Evolutionary conservation across 2,888 invertebrate genomes (phyloP).

Genomic region (Dendrolimus pini): DNA sequence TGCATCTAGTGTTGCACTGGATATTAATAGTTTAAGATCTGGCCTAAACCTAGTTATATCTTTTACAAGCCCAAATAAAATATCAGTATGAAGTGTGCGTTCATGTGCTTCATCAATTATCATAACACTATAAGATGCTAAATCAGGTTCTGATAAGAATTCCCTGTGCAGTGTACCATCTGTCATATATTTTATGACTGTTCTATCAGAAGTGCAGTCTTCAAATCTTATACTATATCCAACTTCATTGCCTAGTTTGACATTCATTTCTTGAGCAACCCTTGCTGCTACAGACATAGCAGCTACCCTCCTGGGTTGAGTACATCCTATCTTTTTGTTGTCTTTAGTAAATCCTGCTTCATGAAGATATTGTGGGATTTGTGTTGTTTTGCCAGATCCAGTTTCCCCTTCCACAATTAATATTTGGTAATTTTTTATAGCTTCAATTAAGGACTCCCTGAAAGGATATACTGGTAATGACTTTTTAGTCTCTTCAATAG

Average conservation of each 20-base stretch:
- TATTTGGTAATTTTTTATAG: slow-evolving; percentile 92
- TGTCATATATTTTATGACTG: slow-evolving; percentile 98
- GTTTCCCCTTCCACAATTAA: slow-evolving; percentile 99
- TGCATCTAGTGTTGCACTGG: slow-evolving; percentile 98
- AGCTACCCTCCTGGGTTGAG: slow-evolving; percentile 97
- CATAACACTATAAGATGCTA: slow-evolving; percentile 97
- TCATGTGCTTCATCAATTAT: slow-evolving; percentile 99
- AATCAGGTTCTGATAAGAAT: slow-evolving; percentile 97
- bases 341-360: slow-evolving; percentile 93
- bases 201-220: slow-evolving; percentile 98
- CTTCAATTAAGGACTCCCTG: slow-evolving; percentile 89
- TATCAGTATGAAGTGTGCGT: slow-evolving; percentile 97
- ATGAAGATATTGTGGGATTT: slow-evolving; percentile 98
- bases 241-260: slow-evolving; percentile 95
- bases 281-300: slow-evolving; percentile 99
- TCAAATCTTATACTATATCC: slow-evolving; percentile 97
- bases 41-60: slow-evolving; percentile 95
- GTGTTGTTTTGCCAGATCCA: slow-evolving; percentile 99
- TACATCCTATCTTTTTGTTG: slow-evolving; percentile 95
- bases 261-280: slow-evolving; percentile 98
- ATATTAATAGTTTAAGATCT: slow-evolving; percentile 96
- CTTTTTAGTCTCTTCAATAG: slow-evolving; percentile 93
- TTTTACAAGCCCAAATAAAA: slow-evolving; percentile 97
- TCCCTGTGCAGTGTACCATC: slow-evolving; percentile 98
- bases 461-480: slow-evolving; percentile 97